These are phyloP conservation scores for Phylloscopus trochilus DNA, from an alignment of 2,113 vertebrate species.

Conservation along the genomic window DNA sequence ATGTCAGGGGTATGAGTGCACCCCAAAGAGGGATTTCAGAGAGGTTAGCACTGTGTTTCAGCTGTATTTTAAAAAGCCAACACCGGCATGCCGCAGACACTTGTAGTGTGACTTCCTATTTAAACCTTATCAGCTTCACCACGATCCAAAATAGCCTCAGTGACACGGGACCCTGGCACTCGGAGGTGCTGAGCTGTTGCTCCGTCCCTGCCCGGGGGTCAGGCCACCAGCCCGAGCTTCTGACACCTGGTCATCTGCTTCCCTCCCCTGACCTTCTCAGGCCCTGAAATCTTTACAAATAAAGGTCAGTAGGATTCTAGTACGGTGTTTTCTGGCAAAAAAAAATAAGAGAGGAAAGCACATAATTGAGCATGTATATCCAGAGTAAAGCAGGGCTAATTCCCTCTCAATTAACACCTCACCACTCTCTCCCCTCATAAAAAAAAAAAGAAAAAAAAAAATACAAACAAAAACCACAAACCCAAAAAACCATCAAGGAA, in stretches of 20 bases:
- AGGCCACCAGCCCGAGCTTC: neutral
- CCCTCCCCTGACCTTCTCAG: neutral
- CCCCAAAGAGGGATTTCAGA: neutral
- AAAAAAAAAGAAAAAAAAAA: neutral
- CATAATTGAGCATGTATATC: neutral
- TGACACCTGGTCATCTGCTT: neutral
- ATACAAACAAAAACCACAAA: neutral
- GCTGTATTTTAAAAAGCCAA: neutral
- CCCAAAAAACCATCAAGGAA: neutral
- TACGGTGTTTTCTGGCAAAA: neutral
- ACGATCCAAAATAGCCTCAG: constrained; percentile 11
- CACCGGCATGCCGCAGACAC: neutral
- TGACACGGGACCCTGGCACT: neutral
- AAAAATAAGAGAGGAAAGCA: neutral
- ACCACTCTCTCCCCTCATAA: neutral
- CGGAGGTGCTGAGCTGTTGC: neutral
- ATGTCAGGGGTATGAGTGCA: neutral
- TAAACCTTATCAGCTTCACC: constrained; percentile 33
- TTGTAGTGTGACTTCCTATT: neutral
- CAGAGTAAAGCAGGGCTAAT: neutral
- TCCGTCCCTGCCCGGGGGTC: neutral
- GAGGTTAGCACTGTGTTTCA: neutral
- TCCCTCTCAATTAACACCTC: constrained; percentile 23
- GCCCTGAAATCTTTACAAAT: neutral
- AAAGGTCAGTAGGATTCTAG: neutral